Conservation (phyloP, 2,888 invertebrate species). For the Luperina nickerlii region DNA sequence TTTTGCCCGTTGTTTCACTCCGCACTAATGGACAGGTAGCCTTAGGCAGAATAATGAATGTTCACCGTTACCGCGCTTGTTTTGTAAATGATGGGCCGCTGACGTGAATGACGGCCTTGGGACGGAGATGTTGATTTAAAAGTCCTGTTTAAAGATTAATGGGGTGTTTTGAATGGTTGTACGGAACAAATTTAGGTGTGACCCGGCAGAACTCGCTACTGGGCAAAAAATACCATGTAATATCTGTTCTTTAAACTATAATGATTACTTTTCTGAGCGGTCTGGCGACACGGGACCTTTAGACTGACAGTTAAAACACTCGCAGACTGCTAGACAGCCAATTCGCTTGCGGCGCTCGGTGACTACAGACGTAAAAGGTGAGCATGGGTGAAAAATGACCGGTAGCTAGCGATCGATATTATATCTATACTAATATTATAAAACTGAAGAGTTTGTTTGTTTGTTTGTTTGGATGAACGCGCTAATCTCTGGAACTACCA, state of each 20-base stretch:
- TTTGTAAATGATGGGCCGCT: constrained; percentile 36
- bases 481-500: no score
- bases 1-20: not conserved
- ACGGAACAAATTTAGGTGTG: constrained; percentile 4
- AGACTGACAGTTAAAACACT: not conserved
- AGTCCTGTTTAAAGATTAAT: constrained; percentile 53
- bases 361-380: not conserved
- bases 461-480: no score
- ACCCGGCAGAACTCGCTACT: not conserved
- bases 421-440: no score
- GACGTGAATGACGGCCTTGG: constrained; percentile 28
- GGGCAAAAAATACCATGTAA: not conserved
- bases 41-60: constrained; percentile 20
- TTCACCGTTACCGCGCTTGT: constrained; percentile 36
- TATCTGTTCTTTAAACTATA: not conserved
- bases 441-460: no score
- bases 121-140: constrained; percentile 23
- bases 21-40: not conserved
- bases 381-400: not conserved
- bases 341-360: not conserved
- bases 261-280: not conserved
- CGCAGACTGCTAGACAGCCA: not conserved
- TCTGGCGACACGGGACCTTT: not conserved
- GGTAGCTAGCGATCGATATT: no score
- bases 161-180: constrained; percentile 33